Evolutionary conservation across 2,888 invertebrate species (phyloP).

Genomic region (Herminia tarsipennalis): DNA sequence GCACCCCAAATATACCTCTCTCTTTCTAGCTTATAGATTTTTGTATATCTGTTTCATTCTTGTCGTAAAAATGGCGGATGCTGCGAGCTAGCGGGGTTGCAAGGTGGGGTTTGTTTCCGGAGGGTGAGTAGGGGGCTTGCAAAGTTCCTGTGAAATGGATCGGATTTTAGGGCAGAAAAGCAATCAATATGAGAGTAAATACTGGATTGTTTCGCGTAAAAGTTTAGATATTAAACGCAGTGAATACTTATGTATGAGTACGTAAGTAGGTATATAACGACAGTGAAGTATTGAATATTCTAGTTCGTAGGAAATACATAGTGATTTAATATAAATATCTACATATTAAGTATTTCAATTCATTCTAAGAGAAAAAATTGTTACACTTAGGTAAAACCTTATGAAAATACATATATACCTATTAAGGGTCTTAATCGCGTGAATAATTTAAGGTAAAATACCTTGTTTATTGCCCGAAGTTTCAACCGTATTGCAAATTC

Average conservation of each 20-base stretch:
- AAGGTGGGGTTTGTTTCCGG: conserved; percentile 58
- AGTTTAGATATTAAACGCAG: conserved; percentile 14
- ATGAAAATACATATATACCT: too few species aligned
- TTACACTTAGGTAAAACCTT: too few species aligned
- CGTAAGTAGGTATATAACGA: not conserved
- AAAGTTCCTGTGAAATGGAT: conserved; percentile 67
- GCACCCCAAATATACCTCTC: conserved; percentile 54
- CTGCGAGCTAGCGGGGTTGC: conserved; percentile 59
- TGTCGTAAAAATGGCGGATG: conserved; percentile 78
- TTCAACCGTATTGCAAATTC: too few species aligned
- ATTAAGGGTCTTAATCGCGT: too few species aligned
- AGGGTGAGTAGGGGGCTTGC: conserved; percentile 65
- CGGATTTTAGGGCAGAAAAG: conserved; percentile 63
- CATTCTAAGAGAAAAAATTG: too few species aligned
- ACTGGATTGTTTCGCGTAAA: conserved; percentile 27
- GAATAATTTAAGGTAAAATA: too few species aligned
- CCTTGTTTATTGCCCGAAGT: too few species aligned
- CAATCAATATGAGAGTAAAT: conserved; percentile 56
- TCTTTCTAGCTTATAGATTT: conserved; percentile 25
- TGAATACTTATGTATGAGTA: not conserved
- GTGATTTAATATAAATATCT: too few species aligned
- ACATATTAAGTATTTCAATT: too few species aligned
- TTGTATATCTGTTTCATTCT: conserved; percentile 40
- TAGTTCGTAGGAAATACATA: too few species aligned
- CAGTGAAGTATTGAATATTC: too few species aligned